Base-by-base conservation (phyloP, 2,888 invertebrate genomes). In the Cantharis rufa region DNA sequence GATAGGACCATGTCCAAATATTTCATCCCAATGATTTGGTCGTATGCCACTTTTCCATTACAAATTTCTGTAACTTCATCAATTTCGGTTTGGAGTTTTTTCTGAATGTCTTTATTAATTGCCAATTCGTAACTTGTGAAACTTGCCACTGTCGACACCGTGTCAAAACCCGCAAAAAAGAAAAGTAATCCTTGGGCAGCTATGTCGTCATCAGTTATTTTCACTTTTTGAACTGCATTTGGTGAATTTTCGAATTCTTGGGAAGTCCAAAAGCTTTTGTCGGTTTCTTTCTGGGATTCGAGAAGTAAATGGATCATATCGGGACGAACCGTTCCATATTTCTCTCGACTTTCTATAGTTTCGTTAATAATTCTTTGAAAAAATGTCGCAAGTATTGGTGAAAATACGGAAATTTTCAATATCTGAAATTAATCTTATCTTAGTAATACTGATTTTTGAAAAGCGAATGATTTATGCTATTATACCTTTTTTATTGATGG, bases 361-460 rank as follows among this genome's bases (percentile, higher is more conserved):
- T 78, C 79, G 32, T 69, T 76, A 10, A 83, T 78, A 13, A 83
- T 78, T 24, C 71, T 74, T 15, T 71, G 64, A 61, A 83, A 82
- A 72, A 82, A 85, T 1, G 11, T 48, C 3, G 62, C 16, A 10
- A 70, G 13, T 10, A 2, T 2, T 71, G 73, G 7, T 74, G 73
- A 48, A 16, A 72, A 70, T 1, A 78, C 11, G 7, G 71, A 15
- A 28, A 78, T 18, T 61, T 64, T 74, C 11, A 78, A 18, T n/a
- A 78, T 27, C 75, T 78, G 15, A 15, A 77, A 71, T 16, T 24
- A 28, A 24, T 9, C 24, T 24, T 21, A 21, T 3, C 0, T 7
- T 24, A 9, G 24, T 24, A 24, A 0, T 32, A 32, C n/a, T n/a
- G n/a, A 32, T 13, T n/a, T n/a, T 11, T n/a, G 15, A 15, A 15